These are phyloP conservation scores for Drosophila pallidifrons DNA, from an alignment of 1,140 invertebrate genomes.

Conservation along the genomic window DNA sequence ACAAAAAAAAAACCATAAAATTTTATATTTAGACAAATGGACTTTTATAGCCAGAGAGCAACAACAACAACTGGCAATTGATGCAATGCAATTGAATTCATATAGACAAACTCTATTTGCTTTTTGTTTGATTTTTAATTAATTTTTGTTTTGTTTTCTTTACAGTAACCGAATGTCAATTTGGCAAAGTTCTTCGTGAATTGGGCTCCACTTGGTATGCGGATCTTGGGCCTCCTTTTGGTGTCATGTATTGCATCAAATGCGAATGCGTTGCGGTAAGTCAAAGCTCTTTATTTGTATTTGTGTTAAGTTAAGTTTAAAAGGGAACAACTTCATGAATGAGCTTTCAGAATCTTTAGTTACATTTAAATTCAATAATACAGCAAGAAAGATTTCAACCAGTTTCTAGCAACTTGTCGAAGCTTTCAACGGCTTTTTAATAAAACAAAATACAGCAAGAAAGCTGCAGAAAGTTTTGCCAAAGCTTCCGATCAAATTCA, in stretches of 20 bases:
- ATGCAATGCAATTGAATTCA: constrained; percentile 18
- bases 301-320: no score
- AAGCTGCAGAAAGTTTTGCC: constrained; percentile 64
- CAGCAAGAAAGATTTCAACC: no score
- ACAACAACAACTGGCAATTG: constrained; percentile 34
- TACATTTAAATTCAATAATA: no score
- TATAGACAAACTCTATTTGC: no score
- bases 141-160: constrained; percentile 18
- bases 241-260: constrained; percentile 96
- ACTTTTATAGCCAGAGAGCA: constrained; percentile 40
- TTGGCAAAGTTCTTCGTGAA: constrained; percentile 93
- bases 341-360: no score
- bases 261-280: constrained; percentile 96
- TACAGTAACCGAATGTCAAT: constrained; percentile 93
- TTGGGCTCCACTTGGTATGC: constrained; percentile 95
- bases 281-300: constrained; percentile 3
- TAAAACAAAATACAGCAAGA: no score
- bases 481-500: background rate
- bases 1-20: constrained; percentile 22
- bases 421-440: no score
- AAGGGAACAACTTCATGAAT: no score
- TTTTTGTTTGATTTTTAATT: constrained; percentile 23
- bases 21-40: constrained; percentile 36
- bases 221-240: constrained; percentile 95
- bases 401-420: no score